Percentiles rank a stretch among this genome's conserved stretches.
Conservation (phyloP, 2,113 vertebrate species). For the Todiramphus saurophagus region DNA sequence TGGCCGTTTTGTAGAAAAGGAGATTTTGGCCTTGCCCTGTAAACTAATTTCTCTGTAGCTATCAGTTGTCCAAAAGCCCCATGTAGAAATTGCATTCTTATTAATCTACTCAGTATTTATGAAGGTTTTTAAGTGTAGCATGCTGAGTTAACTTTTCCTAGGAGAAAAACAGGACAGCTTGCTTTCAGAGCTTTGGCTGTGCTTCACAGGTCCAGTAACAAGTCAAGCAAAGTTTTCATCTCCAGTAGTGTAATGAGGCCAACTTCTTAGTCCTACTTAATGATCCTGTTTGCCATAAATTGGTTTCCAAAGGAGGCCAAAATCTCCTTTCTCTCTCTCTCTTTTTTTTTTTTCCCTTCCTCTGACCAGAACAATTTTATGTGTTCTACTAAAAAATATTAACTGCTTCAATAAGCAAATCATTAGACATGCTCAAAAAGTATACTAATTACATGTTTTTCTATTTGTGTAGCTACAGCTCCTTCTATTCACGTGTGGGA, state of each 20-base stretch:
- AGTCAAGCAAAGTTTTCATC: background rate
- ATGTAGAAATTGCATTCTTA: background rate
- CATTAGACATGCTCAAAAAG: background rate
- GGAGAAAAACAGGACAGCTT: background rate
- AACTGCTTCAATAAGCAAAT: background rate
- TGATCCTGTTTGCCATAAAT: background rate
- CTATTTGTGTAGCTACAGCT: slow-evolving; percentile 82
- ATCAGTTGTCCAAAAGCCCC: background rate
- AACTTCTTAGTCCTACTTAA: background rate
- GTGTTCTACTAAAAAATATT: background rate
- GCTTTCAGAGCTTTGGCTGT: background rate
- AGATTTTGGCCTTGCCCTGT: background rate
- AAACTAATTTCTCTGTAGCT: background rate
- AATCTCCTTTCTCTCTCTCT: background rate
- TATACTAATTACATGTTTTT: background rate
- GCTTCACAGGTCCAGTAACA: background rate
- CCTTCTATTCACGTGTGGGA: slow-evolving; percentile 98
- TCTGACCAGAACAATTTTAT: background rate
- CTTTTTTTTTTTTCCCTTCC: background rate
- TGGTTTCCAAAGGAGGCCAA: background rate
- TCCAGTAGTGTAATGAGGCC: background rate
- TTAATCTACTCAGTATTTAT: background rate
- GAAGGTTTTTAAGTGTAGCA: background rate
- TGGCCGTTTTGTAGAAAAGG: background rate
- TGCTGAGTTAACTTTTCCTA: background rate